phyloP scores from a whole-genome alignment of 2,113 vertebrate genomes.

The Cinclus cinclus region DNA sequence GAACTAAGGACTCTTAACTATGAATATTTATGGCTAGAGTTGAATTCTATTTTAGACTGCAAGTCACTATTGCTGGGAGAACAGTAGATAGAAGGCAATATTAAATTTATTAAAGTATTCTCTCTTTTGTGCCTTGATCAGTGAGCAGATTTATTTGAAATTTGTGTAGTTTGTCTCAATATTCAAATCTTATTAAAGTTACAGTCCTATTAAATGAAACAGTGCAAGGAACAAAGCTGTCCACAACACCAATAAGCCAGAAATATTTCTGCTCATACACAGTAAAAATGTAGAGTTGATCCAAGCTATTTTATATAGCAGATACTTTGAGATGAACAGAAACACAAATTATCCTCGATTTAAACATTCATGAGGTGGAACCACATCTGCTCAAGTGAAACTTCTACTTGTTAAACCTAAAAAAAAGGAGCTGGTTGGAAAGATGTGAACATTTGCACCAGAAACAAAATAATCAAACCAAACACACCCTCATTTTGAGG shows the following conservation, averaged over 20 bases:
- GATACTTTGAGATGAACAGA: background rate
- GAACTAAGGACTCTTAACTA: background rate
- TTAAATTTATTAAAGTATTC: background rate
- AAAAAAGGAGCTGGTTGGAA: background rate
- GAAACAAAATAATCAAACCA: background rate
- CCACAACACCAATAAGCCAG: background rate
- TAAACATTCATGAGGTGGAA: background rate
- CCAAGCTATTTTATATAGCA: background rate
- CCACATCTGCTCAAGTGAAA: background rate
- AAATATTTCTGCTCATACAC: conserved; percentile 15
- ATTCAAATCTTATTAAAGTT: background rate
- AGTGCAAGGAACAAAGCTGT: background rate
- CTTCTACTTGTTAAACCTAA: background rate
- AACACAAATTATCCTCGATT: background rate
- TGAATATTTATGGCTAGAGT: conserved; percentile 27
- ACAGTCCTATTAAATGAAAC: background rate
- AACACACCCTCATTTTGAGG: background rate
- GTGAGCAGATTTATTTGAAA: background rate
- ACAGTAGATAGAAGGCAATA: background rate
- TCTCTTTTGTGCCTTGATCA: background rate
- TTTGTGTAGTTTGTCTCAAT: background rate
- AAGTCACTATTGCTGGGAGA: background rate
- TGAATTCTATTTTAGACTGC: background rate
- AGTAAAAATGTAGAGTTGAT: background rate
- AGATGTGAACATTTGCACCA: background rate